phyloP scores from a whole-genome alignment of 2,113 vertebrate genomes.

The Peromyscus maniculatus region DNA sequence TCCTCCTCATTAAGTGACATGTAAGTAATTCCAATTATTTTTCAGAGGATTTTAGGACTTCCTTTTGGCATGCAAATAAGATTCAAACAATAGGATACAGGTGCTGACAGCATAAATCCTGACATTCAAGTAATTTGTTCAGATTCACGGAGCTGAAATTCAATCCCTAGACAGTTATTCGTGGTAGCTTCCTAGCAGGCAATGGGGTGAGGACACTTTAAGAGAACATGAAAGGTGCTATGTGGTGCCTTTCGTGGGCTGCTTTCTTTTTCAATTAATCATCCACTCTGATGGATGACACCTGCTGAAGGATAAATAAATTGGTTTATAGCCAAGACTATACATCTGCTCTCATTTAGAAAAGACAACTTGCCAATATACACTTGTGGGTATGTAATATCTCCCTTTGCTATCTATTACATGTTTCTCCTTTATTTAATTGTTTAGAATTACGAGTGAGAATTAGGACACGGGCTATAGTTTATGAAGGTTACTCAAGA shows the following conservation, averaged over 20 bases:
- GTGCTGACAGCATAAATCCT: background rate
- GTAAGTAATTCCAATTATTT: background rate
- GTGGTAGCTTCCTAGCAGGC: background rate
- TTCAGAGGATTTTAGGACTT: slow-evolving; percentile 4
- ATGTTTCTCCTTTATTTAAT: background rate
- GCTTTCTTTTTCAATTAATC: slow-evolving; percentile 53
- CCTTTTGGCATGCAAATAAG: slow-evolving; percentile 4
- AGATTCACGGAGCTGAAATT: slow-evolving; percentile 34
- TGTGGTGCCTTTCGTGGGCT: background rate
- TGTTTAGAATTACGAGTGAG: background rate
- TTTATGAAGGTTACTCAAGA: background rate
- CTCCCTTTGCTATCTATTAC: background rate
- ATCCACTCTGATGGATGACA: background rate
- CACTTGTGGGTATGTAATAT: background rate
- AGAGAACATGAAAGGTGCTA: slow-evolving; percentile 3
- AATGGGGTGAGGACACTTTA: background rate
- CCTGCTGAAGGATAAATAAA: slow-evolving; percentile 8
- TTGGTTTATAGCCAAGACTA: background rate
- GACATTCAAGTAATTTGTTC: slow-evolving; percentile 38
- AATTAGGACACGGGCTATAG: background rate
- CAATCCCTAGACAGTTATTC: background rate
- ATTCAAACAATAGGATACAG: background rate
- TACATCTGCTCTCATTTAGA: background rate
- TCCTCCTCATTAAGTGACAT: background rate
- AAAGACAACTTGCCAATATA: background rate